These are phyloP conservation scores for Ancistrus triradiatus DNA, from an alignment of 2,113 vertebrate genomes.

Conservation along the genomic window DNA sequence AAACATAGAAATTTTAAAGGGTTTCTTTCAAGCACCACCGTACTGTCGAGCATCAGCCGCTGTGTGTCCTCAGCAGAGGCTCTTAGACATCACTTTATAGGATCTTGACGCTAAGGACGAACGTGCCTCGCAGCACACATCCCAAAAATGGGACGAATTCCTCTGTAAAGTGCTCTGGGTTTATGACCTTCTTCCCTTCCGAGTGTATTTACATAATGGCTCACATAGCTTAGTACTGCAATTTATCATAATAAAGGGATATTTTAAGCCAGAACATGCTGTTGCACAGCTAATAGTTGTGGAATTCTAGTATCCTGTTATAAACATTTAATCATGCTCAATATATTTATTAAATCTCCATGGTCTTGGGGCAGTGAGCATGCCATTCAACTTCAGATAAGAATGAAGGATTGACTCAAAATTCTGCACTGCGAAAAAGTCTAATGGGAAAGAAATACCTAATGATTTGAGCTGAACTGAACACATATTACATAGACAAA, in stretches of 20 bases:
- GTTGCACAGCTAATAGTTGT: neutral
- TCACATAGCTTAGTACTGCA: neutral
- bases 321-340: slow-evolving; percentile 1
- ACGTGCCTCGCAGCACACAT: slow-evolving; percentile 22
- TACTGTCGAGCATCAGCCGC: slow-evolving; percentile 3
- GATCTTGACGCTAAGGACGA: slow-evolving; percentile 9
- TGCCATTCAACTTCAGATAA: too few relatives aligned
- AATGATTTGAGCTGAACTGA: too few relatives aligned
- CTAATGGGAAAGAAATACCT: too few relatives aligned
- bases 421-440: too few relatives aligned
- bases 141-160: slow-evolving; percentile 37
- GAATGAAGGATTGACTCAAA: too few relatives aligned
- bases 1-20: too few relatives aligned
- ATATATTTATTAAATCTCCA: too few relatives aligned
- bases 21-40: neutral
- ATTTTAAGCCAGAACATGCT: neutral
- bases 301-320: neutral
- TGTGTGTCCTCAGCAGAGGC: slow-evolving; percentile 13
- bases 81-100: slow-evolving; percentile 11
- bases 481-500: too few relatives aligned
- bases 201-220: slow-evolving; percentile 36
- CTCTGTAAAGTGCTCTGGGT: slow-evolving; percentile 27
- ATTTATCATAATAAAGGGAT: slow-evolving; percentile 5
- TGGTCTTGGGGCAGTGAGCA: too few relatives aligned
- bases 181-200: slow-evolving; percentile 27